Base-by-base conservation (phyloP, 2,888 invertebrate species). In the Chydorus sphaericus region DNA sequence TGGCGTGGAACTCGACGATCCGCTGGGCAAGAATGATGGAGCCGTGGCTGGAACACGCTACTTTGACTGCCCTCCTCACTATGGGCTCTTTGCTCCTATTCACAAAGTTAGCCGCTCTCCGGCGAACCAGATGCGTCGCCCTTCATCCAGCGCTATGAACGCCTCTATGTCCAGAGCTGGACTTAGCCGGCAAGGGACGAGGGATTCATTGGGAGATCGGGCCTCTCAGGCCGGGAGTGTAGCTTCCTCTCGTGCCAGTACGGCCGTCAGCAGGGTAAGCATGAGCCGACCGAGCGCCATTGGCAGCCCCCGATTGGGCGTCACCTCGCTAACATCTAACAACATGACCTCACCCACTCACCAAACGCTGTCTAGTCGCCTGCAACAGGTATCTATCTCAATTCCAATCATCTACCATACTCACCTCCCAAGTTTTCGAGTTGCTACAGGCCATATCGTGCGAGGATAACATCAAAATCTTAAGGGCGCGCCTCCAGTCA, bases 11-110 rank as follows among this genome's bases (percentile, higher is more conserved):
- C 75, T 97, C 62, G 93, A 94, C 68, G 91, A 93, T 62, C 83
- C 90, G 1, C 73, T 84, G 58, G 97, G 97, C 55, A 96, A 96
- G 73, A 96, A 97, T 70, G 93, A 97, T 67, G 96, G 97, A 57
- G 82, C 88, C 52, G 91, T 96, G 31, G 87, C 83, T 61, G 93
- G 90, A 56, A 84, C 83, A 71, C 90, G 94, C 73, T 97, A 97
- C 74, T 97, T 97, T 73, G 83, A 86, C 62, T 97, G 96, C 70
- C 78, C 81, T 60, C 83, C 87, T 37, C 83, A 86, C 67, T 87
- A 84, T 72, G 97, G 97, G 2, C 76, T 97, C 59, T 97, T 97
- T 73, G 91, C 93, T 26, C 93, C 94, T 2, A 75, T 85, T 57
- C 80, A 85, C 65, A 96, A 96, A 75, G 88, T 96, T 61, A 82